phyloP scores from a whole-genome alignment of 2,888 invertebrate genomes.

The Hetaerina titia region DNA sequence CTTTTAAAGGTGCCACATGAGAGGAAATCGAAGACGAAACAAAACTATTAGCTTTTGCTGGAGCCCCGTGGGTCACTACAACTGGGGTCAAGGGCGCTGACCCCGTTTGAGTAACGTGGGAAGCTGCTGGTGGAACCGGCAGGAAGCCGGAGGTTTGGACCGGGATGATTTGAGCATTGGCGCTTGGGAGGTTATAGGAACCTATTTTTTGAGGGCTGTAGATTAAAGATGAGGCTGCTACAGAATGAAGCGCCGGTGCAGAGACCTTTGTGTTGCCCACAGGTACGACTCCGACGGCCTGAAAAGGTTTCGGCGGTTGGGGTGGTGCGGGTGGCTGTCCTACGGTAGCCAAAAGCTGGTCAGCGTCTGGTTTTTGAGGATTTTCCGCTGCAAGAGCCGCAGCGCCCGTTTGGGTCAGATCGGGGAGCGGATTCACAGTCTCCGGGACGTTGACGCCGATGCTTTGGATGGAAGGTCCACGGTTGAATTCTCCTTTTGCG shows the following conservation, averaged over 20 bases:
- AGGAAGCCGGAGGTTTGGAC: neutral
- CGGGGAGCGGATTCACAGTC: constrained; percentile 18
- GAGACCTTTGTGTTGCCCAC: neutral
- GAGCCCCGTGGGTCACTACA: neutral
- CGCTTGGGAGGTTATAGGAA: neutral
- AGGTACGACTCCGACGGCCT: neutral
- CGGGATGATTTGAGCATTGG: neutral
- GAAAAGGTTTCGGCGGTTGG: neutral
- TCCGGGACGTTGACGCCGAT: constrained; percentile 55
- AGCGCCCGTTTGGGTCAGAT: constrained; percentile 53
- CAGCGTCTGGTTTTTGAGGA: constrained; percentile 45
- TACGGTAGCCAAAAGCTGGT: constrained; percentile 10
- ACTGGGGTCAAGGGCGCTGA: neutral
- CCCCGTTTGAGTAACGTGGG: neutral
- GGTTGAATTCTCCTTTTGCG: neutral
- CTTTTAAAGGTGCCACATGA: neutral
- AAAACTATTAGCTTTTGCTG: neutral
- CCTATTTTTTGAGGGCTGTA: no score
- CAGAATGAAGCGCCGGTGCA: neutral
- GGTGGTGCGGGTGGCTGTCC: constrained; percentile 49
- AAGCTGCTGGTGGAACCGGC: neutral
- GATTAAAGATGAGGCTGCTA: neutral
- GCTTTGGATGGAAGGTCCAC: neutral
- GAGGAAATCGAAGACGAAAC: neutral
- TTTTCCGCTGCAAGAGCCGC: constrained; percentile 22